Conservation (phyloP, 2,888 invertebrate species). For the Eupithecia subumbrata region DNA sequence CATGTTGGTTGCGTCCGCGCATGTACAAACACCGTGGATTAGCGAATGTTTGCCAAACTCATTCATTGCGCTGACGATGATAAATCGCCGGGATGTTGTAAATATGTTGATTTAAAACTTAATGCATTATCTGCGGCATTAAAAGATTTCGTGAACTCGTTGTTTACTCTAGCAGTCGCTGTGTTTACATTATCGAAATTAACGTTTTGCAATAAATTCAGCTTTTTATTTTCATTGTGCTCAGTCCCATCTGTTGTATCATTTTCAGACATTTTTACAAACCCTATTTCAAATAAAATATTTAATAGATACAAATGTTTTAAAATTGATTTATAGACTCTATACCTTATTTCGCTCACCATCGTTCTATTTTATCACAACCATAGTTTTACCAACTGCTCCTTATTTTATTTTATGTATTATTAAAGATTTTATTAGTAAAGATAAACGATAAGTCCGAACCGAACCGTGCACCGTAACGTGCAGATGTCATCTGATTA, state of each 20-base stretch:
- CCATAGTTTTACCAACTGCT: not conserved
- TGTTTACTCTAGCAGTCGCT: conserved; percentile 33
- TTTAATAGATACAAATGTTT: not conserved
- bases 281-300: not conserved
- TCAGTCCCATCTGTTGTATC: conserved; percentile 19
- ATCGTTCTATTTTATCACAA: not conserved
- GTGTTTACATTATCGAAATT: conserved; percentile 32
- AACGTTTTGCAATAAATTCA: conserved; percentile 27
- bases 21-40: conserved; percentile 67
- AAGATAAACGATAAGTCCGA: conserved; percentile 50
- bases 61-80: conserved; percentile 70
- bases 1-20: conserved; percentile 70
- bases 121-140: conserved; percentile 31
- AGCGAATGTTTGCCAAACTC: conserved; percentile 70
- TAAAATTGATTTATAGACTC: not conserved
- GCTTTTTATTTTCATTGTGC: conserved; percentile 31
- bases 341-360: not conserved
- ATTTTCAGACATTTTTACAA: conserved; percentile 10
- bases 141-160: conserved; percentile 31
- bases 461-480: conserved; percentile 58
- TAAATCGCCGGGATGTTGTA: conserved; percentile 56
- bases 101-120: conserved; percentile 49
- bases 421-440: not conserved
- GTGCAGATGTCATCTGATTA: conserved; percentile 75
- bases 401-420: no score